These are phyloP conservation scores for Tiphia femorata DNA, from an alignment of 2,888 invertebrate species.

Conservation along the genomic window DNA sequence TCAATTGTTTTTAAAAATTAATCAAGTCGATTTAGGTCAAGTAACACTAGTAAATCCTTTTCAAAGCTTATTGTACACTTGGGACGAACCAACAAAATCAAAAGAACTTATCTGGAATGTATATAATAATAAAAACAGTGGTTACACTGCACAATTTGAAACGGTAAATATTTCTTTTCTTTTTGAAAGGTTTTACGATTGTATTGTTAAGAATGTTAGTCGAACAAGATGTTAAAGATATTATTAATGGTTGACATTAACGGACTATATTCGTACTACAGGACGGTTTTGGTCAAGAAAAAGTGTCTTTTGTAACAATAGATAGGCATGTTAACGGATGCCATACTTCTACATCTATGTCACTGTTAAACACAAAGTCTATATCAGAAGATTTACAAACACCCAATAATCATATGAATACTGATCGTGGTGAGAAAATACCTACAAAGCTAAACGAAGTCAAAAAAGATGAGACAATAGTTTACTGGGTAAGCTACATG, in stretches of 20 bases:
- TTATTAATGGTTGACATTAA: too few species aligned
- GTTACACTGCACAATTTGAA: conserved; percentile 79
- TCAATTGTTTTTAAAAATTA: conserved; percentile 83
- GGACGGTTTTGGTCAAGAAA: conserved; percentile 76
- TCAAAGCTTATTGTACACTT: conserved; percentile 83
- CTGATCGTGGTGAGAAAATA: conserved; percentile 36
- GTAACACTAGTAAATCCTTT: conserved; percentile 83
- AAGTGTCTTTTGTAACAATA: conserved; percentile 73
- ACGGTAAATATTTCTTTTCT: conserved; percentile 71
- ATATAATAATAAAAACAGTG: conserved; percentile 82
- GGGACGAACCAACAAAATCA: conserved; percentile 85
- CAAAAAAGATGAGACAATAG: conserved; percentile 77
- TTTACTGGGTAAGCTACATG: conserved; percentile 86
- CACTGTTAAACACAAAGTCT: conserved; percentile 15
- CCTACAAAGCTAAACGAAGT: conserved; percentile 66
- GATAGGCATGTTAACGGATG: conserved; percentile 34
- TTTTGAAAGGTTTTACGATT: too few species aligned
- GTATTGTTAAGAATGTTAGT: too few species aligned
- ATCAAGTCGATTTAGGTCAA: conserved; percentile 75
- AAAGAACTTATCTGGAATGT: conserved; percentile 84
- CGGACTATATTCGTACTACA: too few species aligned
- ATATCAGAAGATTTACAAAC: conserved; percentile 24
- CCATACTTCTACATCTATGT: conserved; percentile 12
- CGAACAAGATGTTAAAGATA: too few species aligned
- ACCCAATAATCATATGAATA: neutral